Conservation (phyloP, 1,140 invertebrate species). For the Saccostrea cuccullata region DNA sequence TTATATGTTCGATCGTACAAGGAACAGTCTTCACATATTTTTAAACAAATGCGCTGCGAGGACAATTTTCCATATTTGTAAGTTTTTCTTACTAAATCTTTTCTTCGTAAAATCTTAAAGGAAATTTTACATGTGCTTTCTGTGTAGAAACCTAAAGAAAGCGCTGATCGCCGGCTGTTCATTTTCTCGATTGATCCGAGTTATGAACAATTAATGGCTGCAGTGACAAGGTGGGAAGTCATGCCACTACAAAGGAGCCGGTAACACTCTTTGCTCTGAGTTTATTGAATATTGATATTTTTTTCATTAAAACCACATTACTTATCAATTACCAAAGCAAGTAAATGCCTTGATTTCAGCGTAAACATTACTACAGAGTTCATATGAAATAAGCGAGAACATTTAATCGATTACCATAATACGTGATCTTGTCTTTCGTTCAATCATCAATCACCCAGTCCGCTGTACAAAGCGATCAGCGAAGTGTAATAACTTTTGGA, state of each 20-base stretch:
- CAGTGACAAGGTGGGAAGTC: background rate
- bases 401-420: conserved; percentile 32
- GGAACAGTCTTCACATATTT: background rate
- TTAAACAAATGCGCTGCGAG: background rate
- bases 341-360: conserved; percentile 26
- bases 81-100: too few species aligned
- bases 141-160: background rate
- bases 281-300: conserved; percentile 30
- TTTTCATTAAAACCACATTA: conserved; percentile 36
- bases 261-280: background rate
- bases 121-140: too few species aligned
- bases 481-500: conserved; percentile 31
- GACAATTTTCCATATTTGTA: background rate
- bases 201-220: background rate
- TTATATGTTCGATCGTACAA: background rate
- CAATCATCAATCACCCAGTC: conserved; percentile 12
- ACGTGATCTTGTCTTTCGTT: conserved; percentile 32
- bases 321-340: conserved; percentile 24
- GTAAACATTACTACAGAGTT: conserved; percentile 14
- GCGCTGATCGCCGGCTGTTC: background rate
- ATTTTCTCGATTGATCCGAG: background rate
- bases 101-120: too few species aligned
- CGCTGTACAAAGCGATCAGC: conserved; percentile 13
- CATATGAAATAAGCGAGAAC: conserved; percentile 12
- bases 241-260: background rate